Conservation (phyloP, 2,113 vertebrate genomes). For the Amphiprion ocellaris region DNA sequence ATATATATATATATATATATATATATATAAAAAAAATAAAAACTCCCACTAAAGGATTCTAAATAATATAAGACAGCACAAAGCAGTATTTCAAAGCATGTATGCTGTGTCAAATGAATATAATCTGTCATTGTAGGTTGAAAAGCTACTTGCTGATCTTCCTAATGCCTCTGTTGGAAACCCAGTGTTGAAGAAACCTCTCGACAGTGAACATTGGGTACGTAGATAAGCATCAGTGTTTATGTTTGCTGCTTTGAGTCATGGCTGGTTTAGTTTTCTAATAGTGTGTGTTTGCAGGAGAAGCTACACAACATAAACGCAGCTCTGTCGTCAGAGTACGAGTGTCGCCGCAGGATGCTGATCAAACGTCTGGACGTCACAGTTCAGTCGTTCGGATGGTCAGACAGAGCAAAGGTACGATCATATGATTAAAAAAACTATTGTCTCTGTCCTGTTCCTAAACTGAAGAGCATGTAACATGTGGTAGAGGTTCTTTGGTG, state of each 20-base stretch:
- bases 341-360: conserved; percentile 94
- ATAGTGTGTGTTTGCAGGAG: conserved; percentile 77
- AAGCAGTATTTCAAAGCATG: too few species aligned
- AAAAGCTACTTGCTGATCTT: conserved; percentile 85
- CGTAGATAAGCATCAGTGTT: conserved; percentile 24
- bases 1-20: too few species aligned
- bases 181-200: conserved; percentile 87
- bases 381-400: conserved; percentile 98
- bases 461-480: background rate
- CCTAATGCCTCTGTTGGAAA: conserved; percentile 85
- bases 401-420: conserved; percentile 92
- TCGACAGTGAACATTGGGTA: conserved; percentile 90
- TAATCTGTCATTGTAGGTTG: conserved; percentile 84
- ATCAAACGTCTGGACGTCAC: conserved; percentile 97
- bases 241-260: too few species aligned
- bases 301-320: conserved; percentile 89
- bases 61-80: background rate
- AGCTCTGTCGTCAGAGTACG: conserved; percentile 90
- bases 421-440: background rate
- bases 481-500: too few species aligned
- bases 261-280: too few species aligned
- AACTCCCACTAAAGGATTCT: background rate
- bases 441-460: background rate
- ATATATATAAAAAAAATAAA: too few species aligned
- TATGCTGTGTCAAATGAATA: background rate